Evolutionary conservation across 1,140 invertebrate species (phyloP), one percentile per base, ranked within the genome.

Genomic region (Pseudomyrmex concolor): DNA sequence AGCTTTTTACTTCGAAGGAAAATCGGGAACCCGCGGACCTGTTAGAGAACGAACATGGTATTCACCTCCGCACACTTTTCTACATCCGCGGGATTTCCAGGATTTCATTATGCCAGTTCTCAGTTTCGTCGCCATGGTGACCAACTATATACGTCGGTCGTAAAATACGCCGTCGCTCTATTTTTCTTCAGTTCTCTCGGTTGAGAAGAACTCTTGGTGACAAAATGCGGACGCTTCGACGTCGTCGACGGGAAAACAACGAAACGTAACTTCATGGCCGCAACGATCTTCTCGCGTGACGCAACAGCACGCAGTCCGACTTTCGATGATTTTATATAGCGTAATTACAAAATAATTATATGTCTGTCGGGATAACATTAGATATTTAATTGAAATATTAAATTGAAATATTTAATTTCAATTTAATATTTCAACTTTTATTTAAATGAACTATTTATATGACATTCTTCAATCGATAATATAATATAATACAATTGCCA

Each of bases 81-180:
- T 48, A 66, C 60, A 63, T 87, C 62, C 66, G 62, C 55, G 59
- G 68, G 77, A 85, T 89, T 82, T 87, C 48, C 83, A 71, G 85
- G 76, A 89, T 89, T 89, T 87, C 85, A 87, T 89, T 89, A 89
- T 80, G 74, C 48, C 77, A 25, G 78, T 72, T 68, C 72, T 85
- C 63, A 54, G 71, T 76, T 59, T 59, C 50, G 85, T 89, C 87
- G 59, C 87, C 89, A 86, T 90, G 81, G 85, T 66, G 85, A 87
- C 34, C 34, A 34, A 34, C 89, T 88, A 48, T 86, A 70, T 81
- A 78, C 50, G 59, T 67, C 54, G 59, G 45, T 9, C 51, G 59
- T 81, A 81, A 34, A 34, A 85, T 66, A 78, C 71, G 57, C 67
- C 84, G 60, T 82, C 15, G 67, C 70, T 83, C 83, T 81, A 83